A percentile compares a stretch with the other conserved stretches of the same genome.
Conservation (phyloP, 2,888 invertebrate species). For the Ichneumoninae sp. region DNA sequence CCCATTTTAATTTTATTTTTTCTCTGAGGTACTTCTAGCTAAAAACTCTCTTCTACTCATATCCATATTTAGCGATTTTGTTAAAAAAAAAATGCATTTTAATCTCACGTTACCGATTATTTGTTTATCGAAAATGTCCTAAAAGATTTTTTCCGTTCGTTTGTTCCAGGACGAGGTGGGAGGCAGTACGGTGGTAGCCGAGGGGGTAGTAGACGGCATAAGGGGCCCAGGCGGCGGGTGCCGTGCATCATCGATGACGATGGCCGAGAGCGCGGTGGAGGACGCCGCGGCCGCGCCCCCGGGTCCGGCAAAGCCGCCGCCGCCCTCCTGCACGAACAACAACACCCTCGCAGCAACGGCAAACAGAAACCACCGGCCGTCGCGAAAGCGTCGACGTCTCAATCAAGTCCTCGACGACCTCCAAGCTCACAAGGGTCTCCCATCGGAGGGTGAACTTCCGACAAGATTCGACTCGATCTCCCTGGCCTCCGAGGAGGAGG, state of each 20-base stretch:
- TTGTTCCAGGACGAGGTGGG: constrained; percentile 82
- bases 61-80: too few species aligned
- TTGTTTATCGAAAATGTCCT: neutral
- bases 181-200: constrained; percentile 83
- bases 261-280: constrained; percentile 89
- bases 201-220: constrained; percentile 82
- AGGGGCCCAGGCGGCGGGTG: constrained; percentile 84
- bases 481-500: constrained; percentile 79
- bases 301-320: constrained; percentile 84
- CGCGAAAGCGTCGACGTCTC: constrained; percentile 91
- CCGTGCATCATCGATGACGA: constrained; percentile 87
- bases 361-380: constrained; percentile 87
- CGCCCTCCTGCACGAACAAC: constrained; percentile 85
- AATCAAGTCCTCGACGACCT: constrained; percentile 93
- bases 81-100: too few species aligned
- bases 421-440: constrained; percentile 82
- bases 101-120: too few species aligned
- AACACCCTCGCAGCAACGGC: constrained; percentile 87
- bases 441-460: constrained; percentile 64
- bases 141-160: neutral
- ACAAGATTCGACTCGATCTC: constrained; percentile 70
- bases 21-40: neutral
- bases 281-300: constrained; percentile 87
- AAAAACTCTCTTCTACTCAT: too few species aligned
- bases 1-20: neutral